These are phyloP conservation scores for Pterobdella sp. DNA, from an alignment of 2,888 invertebrate species.

Conservation along the genomic window DNA sequence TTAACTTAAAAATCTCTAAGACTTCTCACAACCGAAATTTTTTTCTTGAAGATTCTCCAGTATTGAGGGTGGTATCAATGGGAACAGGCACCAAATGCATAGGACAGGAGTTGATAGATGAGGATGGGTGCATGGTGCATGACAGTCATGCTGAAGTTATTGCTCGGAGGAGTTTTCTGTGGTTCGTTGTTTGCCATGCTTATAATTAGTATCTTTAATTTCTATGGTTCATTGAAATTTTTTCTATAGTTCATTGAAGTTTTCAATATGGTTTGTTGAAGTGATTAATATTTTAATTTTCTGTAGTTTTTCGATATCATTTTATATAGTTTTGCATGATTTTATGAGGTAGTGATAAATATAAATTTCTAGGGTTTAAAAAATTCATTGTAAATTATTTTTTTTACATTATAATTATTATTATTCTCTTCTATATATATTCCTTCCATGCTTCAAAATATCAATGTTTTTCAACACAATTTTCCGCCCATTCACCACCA, in stretches of 20 bases:
- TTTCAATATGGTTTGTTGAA: not conserved
- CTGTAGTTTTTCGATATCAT: too few relatives aligned
- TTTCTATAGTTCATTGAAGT: not conserved
- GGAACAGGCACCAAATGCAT: conserved; percentile 88
- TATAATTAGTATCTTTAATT: not conserved
- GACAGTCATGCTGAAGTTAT: conserved; percentile 88
- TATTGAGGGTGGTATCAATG: conserved; percentile 64
- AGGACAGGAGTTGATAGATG: conserved; percentile 56
- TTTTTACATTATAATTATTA: too few relatives aligned
- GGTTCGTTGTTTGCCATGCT: conserved; percentile 54
- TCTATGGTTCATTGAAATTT: not conserved
- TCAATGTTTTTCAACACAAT: not conserved
- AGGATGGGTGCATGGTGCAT: conserved; percentile 61
- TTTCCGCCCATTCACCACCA: not conserved
- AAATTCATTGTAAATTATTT: too few relatives aligned
- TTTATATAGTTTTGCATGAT: too few relatives aligned
- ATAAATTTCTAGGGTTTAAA: too few relatives aligned
- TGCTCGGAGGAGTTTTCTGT: conserved; percentile 70
- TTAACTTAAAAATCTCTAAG: not conserved
- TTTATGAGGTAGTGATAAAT: too few relatives aligned
- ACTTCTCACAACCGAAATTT: not conserved
- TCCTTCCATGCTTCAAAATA: too few relatives aligned
- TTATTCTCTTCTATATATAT: too few relatives aligned
- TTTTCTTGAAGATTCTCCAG: not conserved
- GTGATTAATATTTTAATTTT: too few relatives aligned